A percentile compares a stretch with the other conserved stretches of the same genome.
phyloP scores from a whole-genome alignment of 2,113 vertebrate species.

The Xyrauchen texanus region DNA sequence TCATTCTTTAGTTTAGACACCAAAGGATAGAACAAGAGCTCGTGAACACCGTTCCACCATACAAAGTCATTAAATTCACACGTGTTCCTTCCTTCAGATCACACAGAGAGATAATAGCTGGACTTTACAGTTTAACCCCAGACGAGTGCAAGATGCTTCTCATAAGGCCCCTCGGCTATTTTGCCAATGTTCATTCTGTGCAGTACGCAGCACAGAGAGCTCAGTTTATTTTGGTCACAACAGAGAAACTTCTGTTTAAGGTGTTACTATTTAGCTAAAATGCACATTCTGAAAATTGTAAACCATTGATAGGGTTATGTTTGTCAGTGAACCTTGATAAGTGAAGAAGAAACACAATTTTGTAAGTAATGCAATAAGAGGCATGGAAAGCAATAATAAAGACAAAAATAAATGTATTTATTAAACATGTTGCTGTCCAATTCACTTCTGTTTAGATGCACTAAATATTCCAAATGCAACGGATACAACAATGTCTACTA shows the following conservation, averaged over 20 bases:
- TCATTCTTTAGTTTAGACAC: background rate
- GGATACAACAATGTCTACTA: background rate
- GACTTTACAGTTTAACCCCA: constrained; percentile 71
- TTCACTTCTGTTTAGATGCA: background rate
- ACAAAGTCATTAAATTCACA: constrained; percentile 14
- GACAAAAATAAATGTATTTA: constrained; percentile 17
- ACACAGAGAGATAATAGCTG: constrained; percentile 63
- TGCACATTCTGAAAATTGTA: background rate
- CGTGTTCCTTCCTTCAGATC: constrained; percentile 14
- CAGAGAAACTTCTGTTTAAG: background rate
- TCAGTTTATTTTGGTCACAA: background rate
- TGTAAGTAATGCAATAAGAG: background rate
- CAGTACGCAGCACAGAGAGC: background rate
- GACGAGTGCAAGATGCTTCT: constrained; percentile 29
- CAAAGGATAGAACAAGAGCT: background rate
- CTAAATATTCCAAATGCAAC: background rate
- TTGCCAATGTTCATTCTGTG: background rate
- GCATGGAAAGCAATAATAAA: background rate
- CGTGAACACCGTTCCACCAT: background rate
- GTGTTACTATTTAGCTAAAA: background rate
- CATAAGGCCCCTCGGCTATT: constrained; percentile 49
- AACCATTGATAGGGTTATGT: background rate
- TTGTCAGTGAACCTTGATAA: background rate
- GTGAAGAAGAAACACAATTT: background rate
- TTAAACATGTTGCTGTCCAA: background rate